Evolutionary conservation across 1,140 invertebrate genomes (phyloP).

Genomic region (Drosophila tani): DNA sequence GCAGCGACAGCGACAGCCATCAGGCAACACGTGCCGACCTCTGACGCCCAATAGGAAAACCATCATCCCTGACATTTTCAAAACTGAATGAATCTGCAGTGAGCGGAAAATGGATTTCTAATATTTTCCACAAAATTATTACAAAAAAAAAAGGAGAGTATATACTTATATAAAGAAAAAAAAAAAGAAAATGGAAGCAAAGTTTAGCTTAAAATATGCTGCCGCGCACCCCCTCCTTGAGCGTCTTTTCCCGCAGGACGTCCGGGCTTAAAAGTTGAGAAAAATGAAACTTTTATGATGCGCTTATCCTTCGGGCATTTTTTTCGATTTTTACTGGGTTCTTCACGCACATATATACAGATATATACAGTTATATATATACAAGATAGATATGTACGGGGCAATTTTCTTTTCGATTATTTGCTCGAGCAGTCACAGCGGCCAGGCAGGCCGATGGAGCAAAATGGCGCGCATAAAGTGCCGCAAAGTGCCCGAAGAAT

Average conservation of each 20-base stretch:
- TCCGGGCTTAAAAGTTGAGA: constrained; percentile 84
- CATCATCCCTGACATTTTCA: constrained; percentile 63
- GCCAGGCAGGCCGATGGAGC: constrained; percentile 9
- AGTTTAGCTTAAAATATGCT: constrained; percentile 72
- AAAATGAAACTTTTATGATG: constrained; percentile 84
- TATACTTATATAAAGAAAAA: constrained; percentile 1
- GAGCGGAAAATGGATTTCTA: constrained; percentile 85
- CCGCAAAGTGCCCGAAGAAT: constrained; percentile 32
- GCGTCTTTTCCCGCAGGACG: constrained; percentile 75
- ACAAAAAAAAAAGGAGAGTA: constrained; percentile 25
- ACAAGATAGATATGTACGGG: constrained; percentile 8
- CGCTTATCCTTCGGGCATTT: constrained; percentile 28
- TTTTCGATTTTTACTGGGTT: constrained; percentile 13
- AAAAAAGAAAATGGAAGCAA: constrained; percentile 15
- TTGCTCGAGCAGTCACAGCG: constrained; percentile 70
- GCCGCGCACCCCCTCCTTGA: constrained; percentile 59
- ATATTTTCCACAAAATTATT: constrained; percentile 64
- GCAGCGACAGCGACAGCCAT: constrained; percentile 30
- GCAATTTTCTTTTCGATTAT: constrained; percentile 83
- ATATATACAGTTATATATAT: constrained; percentile 5
- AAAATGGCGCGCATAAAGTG: constrained; percentile 71
- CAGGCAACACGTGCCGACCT: constrained; percentile 69
- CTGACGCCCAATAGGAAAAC: constrained; percentile 10
- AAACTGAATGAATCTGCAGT: constrained; percentile 81
- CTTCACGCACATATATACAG: background rate